Percentiles rank a stretch among this genome's conserved stretches.
Evolutionary conservation across 2,113 vertebrate species (phyloP).

Genomic region (Elaphurus davidianus): DNA sequence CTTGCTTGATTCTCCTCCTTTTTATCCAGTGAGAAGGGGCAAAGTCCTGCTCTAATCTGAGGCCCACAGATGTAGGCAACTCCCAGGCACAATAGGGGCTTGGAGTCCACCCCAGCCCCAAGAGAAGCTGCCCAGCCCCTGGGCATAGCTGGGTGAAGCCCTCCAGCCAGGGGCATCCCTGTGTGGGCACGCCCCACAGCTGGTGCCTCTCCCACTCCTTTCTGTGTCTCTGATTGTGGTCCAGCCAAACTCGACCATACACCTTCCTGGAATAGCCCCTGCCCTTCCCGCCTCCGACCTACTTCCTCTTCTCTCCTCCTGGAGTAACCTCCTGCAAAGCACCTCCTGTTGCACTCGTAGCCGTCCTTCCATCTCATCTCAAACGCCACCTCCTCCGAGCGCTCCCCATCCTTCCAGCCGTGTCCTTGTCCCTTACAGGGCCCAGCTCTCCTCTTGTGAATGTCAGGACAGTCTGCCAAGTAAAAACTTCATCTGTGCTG

Average conservation of each 20-base stretch:
- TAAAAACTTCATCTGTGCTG: rapidly evolving
- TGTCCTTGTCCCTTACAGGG: rapidly evolving
- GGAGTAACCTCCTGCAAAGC: neutral
- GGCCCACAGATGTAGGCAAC: neutral
- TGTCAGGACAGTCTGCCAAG: too few relatives aligned
- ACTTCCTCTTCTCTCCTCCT: neutral
- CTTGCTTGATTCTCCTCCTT: neutral
- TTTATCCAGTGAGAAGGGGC: neutral
- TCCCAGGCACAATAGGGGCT: rapidly evolving
- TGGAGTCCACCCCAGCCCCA: neutral
- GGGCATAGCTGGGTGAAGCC: neutral
- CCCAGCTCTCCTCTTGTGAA: neutral
- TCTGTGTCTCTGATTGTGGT: rapidly evolving
- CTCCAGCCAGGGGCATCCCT: rapidly evolving
- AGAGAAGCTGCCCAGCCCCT: neutral
- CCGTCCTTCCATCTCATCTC: neutral
- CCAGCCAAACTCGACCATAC: neutral
- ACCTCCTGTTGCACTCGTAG: neutral
- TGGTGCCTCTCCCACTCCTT: neutral
- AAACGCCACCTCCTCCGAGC: neutral
- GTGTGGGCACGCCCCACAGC: too few relatives aligned
- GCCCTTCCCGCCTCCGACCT: neutral
- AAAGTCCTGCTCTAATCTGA: neutral
- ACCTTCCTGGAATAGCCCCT: neutral
- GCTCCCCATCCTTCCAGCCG: neutral